Evolutionary conservation across 2,113 vertebrate species (phyloP).

Genomic region (Chaenocephalus aceratus): DNA sequence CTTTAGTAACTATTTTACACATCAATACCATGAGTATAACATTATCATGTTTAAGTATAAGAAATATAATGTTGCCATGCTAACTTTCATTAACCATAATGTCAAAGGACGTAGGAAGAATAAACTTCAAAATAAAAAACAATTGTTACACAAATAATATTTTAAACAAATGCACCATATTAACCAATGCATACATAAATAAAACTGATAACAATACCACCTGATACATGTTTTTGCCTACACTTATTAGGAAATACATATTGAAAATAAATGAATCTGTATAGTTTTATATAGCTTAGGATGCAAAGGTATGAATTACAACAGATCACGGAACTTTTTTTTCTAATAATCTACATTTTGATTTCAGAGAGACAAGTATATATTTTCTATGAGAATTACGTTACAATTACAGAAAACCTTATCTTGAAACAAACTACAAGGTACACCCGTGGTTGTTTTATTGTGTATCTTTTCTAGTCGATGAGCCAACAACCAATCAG

Average conservation of each 20-base stretch:
- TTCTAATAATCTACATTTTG: neutral
- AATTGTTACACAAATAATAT: no score
- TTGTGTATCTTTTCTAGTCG: neutral
- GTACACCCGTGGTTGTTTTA: neutral
- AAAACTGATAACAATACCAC: neutral
- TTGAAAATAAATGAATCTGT: neutral
- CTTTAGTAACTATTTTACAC: no score
- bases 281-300: neutral
- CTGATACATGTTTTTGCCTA: neutral
- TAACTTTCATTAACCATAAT: no score
- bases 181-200: neutral
- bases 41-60: no score
- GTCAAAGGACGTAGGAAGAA: no score
- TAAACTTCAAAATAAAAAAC: no score
- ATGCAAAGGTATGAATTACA: neutral
- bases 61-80: no score
- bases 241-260: no score
- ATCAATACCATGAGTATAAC: no score
- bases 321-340: neutral
- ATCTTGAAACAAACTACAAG: neutral
- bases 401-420: neutral
- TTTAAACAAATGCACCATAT: no score
- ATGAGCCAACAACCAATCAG: constrained; percentile 48
- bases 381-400: neutral
- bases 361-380: neutral